Conservation (phyloP, 2,113 vertebrate species). For the Hippocampus abdominalis region DNA sequence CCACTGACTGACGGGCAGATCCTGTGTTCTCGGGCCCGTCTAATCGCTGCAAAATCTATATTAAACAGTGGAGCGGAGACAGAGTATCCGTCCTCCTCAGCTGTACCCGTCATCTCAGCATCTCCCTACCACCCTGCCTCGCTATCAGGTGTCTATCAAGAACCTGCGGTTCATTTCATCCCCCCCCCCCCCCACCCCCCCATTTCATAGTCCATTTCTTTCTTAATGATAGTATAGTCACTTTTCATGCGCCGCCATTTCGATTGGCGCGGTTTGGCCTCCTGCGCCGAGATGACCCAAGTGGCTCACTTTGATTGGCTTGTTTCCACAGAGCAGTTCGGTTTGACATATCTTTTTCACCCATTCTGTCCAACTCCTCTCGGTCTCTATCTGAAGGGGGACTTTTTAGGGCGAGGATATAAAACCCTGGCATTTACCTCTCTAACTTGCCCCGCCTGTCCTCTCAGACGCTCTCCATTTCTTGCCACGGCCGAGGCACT, state of each 20-base stretch:
- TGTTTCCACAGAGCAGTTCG: conserved; percentile 21
- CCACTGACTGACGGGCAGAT: conserved; percentile 62
- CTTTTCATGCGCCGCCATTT: background rate
- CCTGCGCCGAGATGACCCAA: conserved; percentile 9
- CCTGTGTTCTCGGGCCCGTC: conserved; percentile 50
- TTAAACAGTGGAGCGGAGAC: conserved; percentile 63
- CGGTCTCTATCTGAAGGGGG: conserved; percentile 26
- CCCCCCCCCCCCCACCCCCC: conserved; percentile 33
- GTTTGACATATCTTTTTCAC: conserved; percentile 57
- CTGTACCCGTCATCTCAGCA: conserved; percentile 51
- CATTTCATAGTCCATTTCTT: conserved; percentile 30
- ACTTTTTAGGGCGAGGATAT: conserved; percentile 8
- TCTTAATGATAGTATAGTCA: background rate
- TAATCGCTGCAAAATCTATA: conserved; percentile 74
- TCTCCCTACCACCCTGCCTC: conserved; percentile 42
- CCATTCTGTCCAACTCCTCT: conserved; percentile 19
- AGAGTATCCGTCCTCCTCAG: conserved; percentile 41
- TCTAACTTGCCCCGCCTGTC: conserved; percentile 27
- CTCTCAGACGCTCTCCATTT: conserved; percentile 26
- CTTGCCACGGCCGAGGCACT: conserved; percentile 26
- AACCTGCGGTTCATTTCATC: conserved; percentile 52
- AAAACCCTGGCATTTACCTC: conserved; percentile 62
- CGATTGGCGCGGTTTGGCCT: conserved; percentile 1
- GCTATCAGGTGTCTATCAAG: conserved; percentile 47
- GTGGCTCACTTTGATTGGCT: conserved; percentile 20